Base-by-base conservation (phyloP, 2,797 vertebrate genomes). In the Hapalemur alaotrensis region DNA sequence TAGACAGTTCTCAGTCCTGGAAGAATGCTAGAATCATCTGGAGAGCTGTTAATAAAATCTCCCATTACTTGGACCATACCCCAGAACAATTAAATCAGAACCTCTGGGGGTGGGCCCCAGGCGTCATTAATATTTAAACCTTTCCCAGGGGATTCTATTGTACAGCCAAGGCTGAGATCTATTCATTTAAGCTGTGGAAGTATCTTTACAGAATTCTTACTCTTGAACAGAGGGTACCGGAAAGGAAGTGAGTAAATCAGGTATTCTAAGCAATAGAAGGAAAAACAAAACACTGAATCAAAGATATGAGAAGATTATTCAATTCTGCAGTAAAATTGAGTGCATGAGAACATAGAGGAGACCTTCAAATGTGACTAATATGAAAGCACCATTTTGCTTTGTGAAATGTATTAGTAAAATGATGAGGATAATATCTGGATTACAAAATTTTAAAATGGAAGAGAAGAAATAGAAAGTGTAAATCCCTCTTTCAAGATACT, bases 21-120 rank as follows among this genome's bases (percentile, higher is more conserved):
- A 0, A 61, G 50, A 95, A 43, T 41, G 23, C 43, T 67, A 81
- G 35, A 85, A 63, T 61, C n/a, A 59, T 48, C 52, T 2, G 1
- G 7, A 35, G 52, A 92, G 15, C 41, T 76, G 38, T 79, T 79
- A 80, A 85, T 67, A 54, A 72, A 79, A 93, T 18, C 23, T 65
- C 35, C 15, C 32, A 69, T 5, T 54, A 63, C 23, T 52, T 43
- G 93, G 28, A 28, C 57, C 43, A 38, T 13, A 61, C 7, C 7
- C 28, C 23, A 88, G 67, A 88, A 81, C 50, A 85, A 79, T 61
- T 75, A 80, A 88, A 81, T 78, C 57, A 95, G 89, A 91, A 61
- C 4, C 82, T 89, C 43, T 61, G 30, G 15, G 12, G 50, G 30
- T 41, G 4, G 25, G 30, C 25, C 8, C 3, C 28, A 65, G 76